These are phyloP conservation scores for Horisme vitalbata DNA, from an alignment of 2,888 invertebrate genomes.

Conservation along the genomic window DNA sequence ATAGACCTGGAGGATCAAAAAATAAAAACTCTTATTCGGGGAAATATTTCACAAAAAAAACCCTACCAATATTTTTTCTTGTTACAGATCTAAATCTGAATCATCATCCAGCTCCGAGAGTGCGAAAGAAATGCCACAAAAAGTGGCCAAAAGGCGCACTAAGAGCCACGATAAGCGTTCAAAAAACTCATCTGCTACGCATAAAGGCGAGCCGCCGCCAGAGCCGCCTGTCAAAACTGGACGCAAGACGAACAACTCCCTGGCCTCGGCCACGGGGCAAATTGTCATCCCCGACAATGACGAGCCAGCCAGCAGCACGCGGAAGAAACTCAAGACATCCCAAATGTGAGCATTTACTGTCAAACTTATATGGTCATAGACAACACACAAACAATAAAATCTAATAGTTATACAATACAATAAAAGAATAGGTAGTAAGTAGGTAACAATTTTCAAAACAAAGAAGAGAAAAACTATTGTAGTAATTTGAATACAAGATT, in stretches of 20 bases:
- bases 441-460: too few species aligned
- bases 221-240: slow-evolving; percentile 80
- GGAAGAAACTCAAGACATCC: slow-evolving; percentile 86
- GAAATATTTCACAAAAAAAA: too few species aligned
- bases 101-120: slow-evolving; percentile 59
- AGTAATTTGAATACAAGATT: too few species aligned
- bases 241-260: slow-evolving; percentile 93
- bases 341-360: slow-evolving; percentile 83
- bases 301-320: slow-evolving; percentile 69
- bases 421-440: too few species aligned
- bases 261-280: slow-evolving; percentile 92
- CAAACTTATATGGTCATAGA: too few species aligned
- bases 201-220: slow-evolving; percentile 70
- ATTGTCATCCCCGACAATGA: slow-evolving; percentile 86
- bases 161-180: slow-evolving; percentile 64
- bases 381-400: too few species aligned
- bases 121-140: slow-evolving; percentile 68
- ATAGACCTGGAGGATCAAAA: too few species aligned
- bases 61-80: neutral
- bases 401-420: too few species aligned
- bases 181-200: slow-evolving; percentile 63
- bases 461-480: too few species aligned
- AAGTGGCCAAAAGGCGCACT: slow-evolving; percentile 51
- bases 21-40: too few species aligned
- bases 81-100: slow-evolving; percentile 60